These are phyloP conservation scores for Augochlorella aurata DNA, from an alignment of 2,888 invertebrate genomes.

Conservation along the genomic window DNA sequence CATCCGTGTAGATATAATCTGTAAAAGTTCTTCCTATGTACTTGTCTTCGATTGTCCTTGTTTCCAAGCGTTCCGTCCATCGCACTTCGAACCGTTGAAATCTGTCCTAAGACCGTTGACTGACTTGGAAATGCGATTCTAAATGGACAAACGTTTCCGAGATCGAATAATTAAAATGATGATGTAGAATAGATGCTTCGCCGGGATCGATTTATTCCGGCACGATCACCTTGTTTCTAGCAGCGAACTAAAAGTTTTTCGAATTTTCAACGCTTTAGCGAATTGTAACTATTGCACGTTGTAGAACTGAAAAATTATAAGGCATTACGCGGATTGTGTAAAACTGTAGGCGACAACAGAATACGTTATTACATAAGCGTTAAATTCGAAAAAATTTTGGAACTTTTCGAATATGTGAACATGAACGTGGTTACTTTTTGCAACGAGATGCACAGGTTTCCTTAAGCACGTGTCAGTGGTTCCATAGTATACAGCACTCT, in stretches of 20 bases:
- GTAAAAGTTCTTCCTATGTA: slow-evolving; percentile 39
- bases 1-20: slow-evolving; percentile 42
- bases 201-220: slow-evolving; percentile 6
- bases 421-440: not conserved
- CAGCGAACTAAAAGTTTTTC: slow-evolving; percentile 17
- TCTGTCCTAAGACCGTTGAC: slow-evolving; percentile 36
- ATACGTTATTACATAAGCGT: not conserved
- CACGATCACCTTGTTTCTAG: slow-evolving; percentile 16
- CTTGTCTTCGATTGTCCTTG: slow-evolving; percentile 52
- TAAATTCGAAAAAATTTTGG: slow-evolving; percentile 11
- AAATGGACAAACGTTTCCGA: slow-evolving; percentile 27
- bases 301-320: not conserved
- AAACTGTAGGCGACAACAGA: not conserved
- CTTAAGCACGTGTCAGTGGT: slow-evolving; percentile 22
- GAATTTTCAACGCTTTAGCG: not conserved
- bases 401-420: not conserved
- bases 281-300: slow-evolving; percentile 1
- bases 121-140: slow-evolving; percentile 45
- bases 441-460: slow-evolving; percentile 19
- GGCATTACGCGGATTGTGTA: not conserved
- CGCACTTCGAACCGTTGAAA: slow-evolving; percentile 42
- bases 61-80: slow-evolving; percentile 68
- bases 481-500: slow-evolving; percentile 35
- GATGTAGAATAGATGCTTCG: slow-evolving; percentile 9
- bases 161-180: not conserved